Evolutionary conservation across 2,797 vertebrate species (phyloP).

Genomic region (Ptychobarbus kaznakovi): DNA sequence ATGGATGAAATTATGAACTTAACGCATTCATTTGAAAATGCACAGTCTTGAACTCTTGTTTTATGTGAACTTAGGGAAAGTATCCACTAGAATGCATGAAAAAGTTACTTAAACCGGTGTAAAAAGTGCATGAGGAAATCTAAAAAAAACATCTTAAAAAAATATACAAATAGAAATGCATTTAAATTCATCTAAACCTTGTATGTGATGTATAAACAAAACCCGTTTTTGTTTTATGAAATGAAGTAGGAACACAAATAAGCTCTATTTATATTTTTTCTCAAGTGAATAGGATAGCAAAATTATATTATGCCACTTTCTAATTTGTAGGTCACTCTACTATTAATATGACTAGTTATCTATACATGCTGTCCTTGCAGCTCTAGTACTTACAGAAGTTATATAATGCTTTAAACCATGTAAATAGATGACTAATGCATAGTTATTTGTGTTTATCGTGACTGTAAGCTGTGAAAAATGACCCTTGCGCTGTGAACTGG

Average conservation of each 20-base stretch:
- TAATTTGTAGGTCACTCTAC: constrained; percentile 46
- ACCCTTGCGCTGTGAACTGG: constrained; percentile 54
- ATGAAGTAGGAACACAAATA: constrained; percentile 82
- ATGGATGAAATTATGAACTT: neutral
- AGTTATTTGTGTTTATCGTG: constrained; percentile 45
- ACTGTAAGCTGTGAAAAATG: constrained; percentile 66
- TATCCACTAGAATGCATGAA: constrained; percentile 8
- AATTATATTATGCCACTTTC: constrained; percentile 30
- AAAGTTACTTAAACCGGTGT: neutral
- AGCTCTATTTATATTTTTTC: constrained; percentile 77
- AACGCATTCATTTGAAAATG: neutral
- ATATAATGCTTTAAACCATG: constrained; percentile 24
- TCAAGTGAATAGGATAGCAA: constrained; percentile 48
- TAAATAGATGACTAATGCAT: constrained; percentile 35
- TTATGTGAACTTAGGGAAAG: neutral
- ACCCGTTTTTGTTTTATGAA: constrained; percentile 67
- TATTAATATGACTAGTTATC: constrained; percentile 42
- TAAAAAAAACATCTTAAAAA: neutral
- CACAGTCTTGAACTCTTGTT: neutral
- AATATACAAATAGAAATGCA: neutral
- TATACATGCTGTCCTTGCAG: constrained; percentile 33
- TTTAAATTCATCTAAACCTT: constrained; percentile 40
- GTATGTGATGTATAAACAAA: constrained; percentile 65
- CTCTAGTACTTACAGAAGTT: constrained; percentile 46
- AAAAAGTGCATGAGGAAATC: neutral